Percentiles rank a stretch among this genome's conserved stretches.
phyloP scores from a whole-genome alignment of 2,113 vertebrate genomes.

The Dipodomys spectabilis region DNA sequence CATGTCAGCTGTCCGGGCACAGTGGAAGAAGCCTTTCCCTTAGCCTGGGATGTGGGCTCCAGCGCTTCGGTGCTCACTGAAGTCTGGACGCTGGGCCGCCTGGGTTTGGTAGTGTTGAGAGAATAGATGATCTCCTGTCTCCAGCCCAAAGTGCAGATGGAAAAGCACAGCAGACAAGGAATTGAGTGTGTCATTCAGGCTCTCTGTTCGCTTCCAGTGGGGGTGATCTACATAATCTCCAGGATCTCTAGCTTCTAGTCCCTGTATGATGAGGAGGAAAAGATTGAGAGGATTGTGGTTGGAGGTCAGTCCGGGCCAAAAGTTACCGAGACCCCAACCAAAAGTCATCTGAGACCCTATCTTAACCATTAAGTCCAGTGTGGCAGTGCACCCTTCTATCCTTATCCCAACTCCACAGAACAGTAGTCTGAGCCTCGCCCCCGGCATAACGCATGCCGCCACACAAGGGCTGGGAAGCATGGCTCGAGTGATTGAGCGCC shows the following conservation, averaged over 20 bases:
- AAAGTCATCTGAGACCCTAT: too few relatives aligned
- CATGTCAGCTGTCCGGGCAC: not conserved
- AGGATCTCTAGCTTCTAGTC: not conserved
- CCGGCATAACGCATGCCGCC: too few relatives aligned
- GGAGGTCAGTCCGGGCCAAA: too few relatives aligned
- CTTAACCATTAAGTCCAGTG: too few relatives aligned
- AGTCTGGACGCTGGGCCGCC: not conserved
- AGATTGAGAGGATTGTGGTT: too few relatives aligned
- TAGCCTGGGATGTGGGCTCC: not conserved
- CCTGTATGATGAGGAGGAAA: too few relatives aligned
- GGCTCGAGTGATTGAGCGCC: too few relatives aligned
- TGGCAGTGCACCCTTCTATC: too few relatives aligned
- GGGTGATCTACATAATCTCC: not conserved
- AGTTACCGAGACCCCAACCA: too few relatives aligned
- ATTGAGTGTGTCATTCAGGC: fast-evolving
- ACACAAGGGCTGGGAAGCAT: too few relatives aligned
- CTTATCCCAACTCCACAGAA: too few relatives aligned
- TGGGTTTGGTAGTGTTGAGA: not conserved
- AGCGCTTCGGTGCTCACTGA: not conserved
- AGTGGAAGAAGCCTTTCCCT: fast-evolving
- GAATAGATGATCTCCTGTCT: not conserved
- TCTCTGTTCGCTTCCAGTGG: not conserved
- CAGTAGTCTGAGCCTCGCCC: too few relatives aligned
- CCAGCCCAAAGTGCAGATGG: fast-evolving
- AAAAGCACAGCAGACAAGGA: not conserved